These are phyloP conservation scores for Ericerus pela DNA, from an alignment of 1,140 invertebrate genomes.

Conservation along the genomic window DNA sequence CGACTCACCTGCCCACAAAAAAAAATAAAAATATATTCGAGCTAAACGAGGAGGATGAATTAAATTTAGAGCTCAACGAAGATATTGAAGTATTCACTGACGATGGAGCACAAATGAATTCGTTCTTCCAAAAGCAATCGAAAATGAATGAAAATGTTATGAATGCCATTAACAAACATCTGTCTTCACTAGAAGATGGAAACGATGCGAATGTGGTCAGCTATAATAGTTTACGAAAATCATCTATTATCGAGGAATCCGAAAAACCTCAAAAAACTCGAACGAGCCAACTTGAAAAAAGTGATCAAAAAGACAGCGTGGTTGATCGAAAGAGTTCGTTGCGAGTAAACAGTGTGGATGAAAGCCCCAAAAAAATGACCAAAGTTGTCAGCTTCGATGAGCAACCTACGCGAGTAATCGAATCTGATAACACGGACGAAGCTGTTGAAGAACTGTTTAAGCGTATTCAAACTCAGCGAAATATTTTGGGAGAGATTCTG, in stretches of 20 bases:
- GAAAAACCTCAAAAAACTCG: neutral
- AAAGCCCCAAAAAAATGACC: neutral
- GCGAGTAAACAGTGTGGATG: neutral
- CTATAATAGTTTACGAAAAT: slow-evolving; percentile 7
- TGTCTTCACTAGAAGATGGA: neutral
- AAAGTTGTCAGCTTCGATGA: slow-evolving; percentile 3
- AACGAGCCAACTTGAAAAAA: neutral
- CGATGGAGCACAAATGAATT: neutral
- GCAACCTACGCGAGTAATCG: neutral
- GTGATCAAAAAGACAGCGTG: neutral
- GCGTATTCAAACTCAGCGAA: neutral
- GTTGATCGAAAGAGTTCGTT: slow-evolving; percentile 1
- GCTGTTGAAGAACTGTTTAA: neutral
- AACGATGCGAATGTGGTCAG: slow-evolving; percentile 13
- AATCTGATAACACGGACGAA: neutral
- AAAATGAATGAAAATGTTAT: neutral
- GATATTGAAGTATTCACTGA: neutral
- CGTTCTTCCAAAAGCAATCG: neutral
- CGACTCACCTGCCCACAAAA: neutral
- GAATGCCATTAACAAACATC: neutral
- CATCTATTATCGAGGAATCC: neutral
- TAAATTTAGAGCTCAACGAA: slow-evolving; percentile 1
- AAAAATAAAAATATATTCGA: neutral
- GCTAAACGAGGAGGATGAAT: neutral
- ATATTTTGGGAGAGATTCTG: neutral